These are phyloP conservation scores for Ips typographus DNA, from an alignment of 1,140 invertebrate species.

Conservation along the genomic window DNA sequence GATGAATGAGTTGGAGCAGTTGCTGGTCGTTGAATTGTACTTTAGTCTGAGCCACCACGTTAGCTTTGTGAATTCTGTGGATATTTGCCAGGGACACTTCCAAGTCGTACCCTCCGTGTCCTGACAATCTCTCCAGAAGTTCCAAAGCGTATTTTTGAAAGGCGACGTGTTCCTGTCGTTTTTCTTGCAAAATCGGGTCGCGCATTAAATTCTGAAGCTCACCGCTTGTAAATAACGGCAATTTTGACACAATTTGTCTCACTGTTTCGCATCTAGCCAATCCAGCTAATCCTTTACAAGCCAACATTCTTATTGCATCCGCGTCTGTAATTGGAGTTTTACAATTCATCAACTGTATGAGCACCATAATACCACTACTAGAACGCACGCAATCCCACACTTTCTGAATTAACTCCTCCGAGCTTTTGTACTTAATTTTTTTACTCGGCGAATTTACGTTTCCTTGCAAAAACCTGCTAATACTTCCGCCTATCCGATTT, in stretches of 20 bases:
- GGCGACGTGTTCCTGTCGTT: constrained; percentile 89
- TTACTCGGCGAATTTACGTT: constrained; percentile 67
- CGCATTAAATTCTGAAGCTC: constrained; percentile 92
- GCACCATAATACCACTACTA: constrained; percentile 95
- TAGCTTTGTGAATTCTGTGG: constrained; percentile 78
- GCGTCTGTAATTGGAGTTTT: constrained; percentile 97
- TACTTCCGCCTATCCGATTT: constrained; percentile 66
- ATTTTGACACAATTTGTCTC: constrained; percentile 92
- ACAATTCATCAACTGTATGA: constrained; percentile 80
- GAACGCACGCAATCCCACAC: constrained; percentile 91
- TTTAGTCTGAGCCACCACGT: constrained; percentile 92
- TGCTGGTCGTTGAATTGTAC: constrained; percentile 94
- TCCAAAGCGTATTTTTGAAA: constrained; percentile 96
- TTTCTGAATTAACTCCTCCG: constrained; percentile 84
- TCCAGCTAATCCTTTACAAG: constrained; percentile 89
- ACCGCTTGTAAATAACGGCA: constrained; percentile 91
- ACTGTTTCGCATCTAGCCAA: constrained; percentile 89
- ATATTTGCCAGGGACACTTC: constrained; percentile 84
- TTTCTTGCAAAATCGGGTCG: constrained; percentile 95
- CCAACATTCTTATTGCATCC: constrained; percentile 87
- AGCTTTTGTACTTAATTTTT: constrained; percentile 69
- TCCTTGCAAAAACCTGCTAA: constrained; percentile 62
- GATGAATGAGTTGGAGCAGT: constrained; percentile 87
- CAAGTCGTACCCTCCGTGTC: constrained; percentile 82
- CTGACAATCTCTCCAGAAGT: constrained; percentile 87